Evolutionary conservation across 2,113 vertebrate genomes (phyloP).

Genomic region (Collichthys lucidus): DNA sequence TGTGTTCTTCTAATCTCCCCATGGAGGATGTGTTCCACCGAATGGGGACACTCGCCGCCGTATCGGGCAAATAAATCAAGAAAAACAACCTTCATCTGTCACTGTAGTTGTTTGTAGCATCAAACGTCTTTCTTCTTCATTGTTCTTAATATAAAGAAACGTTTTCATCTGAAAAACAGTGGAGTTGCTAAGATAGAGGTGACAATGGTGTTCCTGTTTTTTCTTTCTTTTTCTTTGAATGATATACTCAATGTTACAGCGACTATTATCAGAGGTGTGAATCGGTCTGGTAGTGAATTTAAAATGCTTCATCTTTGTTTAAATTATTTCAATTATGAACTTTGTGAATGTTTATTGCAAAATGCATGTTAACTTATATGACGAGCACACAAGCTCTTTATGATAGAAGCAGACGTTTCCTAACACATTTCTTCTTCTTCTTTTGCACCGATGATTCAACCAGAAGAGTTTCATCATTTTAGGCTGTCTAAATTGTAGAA

Average conservation of each 20-base stretch:
- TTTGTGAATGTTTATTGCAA: background rate
- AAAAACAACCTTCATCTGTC: constrained; percentile 38
- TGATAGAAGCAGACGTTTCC: background rate
- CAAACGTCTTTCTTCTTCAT: background rate
- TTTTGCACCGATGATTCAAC: constrained; percentile 5
- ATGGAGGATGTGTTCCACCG: constrained; percentile 46
- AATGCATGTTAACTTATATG: background rate
- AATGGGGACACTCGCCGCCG: constrained; percentile 36
- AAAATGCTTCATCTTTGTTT: background rate
- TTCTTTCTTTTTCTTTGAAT: background rate
- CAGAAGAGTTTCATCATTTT: background rate
- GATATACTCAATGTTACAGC: background rate
- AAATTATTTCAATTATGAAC: background rate
- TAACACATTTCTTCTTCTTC: background rate
- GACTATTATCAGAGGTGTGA: too few relatives aligned
- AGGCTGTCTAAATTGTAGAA: background rate
- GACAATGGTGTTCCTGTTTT: background rate
- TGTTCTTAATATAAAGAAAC: constrained; percentile 12
- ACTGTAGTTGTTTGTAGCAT: background rate
- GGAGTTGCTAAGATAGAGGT: background rate
- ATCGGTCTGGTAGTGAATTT: background rate
- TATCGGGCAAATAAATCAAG: constrained; percentile 10
- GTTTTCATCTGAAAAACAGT: background rate
- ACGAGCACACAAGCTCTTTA: background rate
- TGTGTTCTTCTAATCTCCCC: constrained; percentile 55